Percentiles rank a stretch among this genome's conserved stretches.
Evolutionary conservation across 2,113 vertebrate species (phyloP).

Genomic region (Saimiri boliviensis): DNA sequence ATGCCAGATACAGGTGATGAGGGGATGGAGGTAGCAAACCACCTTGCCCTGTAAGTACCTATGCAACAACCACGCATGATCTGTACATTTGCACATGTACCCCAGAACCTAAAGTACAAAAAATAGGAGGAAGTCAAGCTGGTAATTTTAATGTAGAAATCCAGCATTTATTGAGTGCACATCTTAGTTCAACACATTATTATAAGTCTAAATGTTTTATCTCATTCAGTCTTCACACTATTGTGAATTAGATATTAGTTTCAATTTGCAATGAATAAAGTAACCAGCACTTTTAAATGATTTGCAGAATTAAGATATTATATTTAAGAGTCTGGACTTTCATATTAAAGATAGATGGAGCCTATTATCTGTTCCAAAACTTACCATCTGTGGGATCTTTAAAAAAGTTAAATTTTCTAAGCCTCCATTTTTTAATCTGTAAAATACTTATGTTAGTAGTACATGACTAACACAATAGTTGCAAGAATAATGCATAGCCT

Average conservation of each 20-base stretch:
- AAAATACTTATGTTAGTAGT: background rate
- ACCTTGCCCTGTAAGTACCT: no score
- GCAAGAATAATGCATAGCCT: background rate
- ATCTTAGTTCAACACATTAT: background rate
- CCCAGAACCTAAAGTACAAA: no score
- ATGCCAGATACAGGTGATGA: no score
- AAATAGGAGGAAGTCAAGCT: background rate
- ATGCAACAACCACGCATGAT: no score
- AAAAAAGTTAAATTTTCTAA: background rate
- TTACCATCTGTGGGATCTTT: background rate
- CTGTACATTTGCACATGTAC: no score
- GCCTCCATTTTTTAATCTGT: background rate
- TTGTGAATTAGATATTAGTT: background rate
- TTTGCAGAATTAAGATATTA: background rate
- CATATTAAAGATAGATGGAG: background rate
- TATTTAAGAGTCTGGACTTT: background rate
- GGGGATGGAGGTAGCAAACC: no score
- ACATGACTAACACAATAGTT: background rate
- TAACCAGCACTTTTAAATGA: background rate
- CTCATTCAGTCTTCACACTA: background rate
- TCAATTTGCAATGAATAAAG: background rate
- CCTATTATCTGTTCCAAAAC: background rate
- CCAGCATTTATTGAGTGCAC: background rate
- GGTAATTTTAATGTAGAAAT: background rate
- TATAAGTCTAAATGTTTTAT: constrained; percentile 25